Percentiles rank a stretch among this genome's conserved stretches.
phyloP scores from a whole-genome alignment of 2,888 invertebrate genomes.

The Ophonus ardosiacus region DNA sequence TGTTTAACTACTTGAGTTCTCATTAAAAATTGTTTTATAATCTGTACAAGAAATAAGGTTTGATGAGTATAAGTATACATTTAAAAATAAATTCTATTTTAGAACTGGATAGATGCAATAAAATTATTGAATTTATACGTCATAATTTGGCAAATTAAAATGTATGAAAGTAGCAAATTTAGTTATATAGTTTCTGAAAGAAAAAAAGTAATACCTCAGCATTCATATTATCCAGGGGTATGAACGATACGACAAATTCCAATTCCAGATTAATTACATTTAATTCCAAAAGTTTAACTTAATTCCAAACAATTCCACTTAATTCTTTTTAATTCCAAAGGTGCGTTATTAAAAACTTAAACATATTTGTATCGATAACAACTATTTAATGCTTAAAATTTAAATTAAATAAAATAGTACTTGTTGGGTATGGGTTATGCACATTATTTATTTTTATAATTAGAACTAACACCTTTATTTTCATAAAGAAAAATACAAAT shows the following conservation, averaged over 20 bases:
- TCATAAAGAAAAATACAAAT: neutral
- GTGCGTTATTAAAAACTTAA: neutral
- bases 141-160: neutral
- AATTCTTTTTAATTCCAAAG: neutral
- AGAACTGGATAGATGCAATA: slow-evolving; percentile 16
- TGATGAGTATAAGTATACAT: neutral
- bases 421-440: neutral
- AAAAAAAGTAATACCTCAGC: no score
- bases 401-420: neutral
- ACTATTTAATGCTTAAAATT: neutral
- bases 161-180: neutral
- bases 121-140: neutral
- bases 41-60: neutral
- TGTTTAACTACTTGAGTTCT: no score
- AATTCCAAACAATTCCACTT: neutral
- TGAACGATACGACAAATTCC: neutral
- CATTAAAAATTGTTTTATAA: neutral
- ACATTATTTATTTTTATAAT: slow-evolving; percentile 4
- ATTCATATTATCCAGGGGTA: no score
- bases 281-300: neutral
- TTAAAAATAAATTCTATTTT: neutral
- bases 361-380: neutral
- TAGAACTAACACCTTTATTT: neutral
- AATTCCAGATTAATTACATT: neutral
- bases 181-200: neutral